Conservation (phyloP, 2,888 invertebrate genomes). For the Eristalis intricaria region DNA sequence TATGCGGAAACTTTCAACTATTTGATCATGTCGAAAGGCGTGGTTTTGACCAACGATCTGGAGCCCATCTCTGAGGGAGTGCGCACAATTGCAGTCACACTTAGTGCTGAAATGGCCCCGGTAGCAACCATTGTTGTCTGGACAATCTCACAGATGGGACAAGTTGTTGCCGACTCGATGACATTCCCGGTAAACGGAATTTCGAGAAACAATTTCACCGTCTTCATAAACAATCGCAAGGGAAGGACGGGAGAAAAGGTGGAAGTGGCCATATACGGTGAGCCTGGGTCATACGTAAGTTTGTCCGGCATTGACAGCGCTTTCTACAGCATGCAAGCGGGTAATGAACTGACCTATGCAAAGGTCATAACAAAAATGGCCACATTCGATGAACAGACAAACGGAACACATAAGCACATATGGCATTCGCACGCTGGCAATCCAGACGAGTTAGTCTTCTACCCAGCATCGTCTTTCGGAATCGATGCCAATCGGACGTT, state of each 20-base stretch:
- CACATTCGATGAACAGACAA: conserved; percentile 91
- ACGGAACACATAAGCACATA: conserved; percentile 90
- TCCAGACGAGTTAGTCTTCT: conserved; percentile 92
- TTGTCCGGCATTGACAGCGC: conserved; percentile 94
- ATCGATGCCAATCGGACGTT: conserved; percentile 97
- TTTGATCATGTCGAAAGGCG: conserved; percentile 95
- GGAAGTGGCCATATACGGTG: conserved; percentile 95
- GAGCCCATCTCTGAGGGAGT: conserved; percentile 90
- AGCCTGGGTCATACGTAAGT: conserved; percentile 96
- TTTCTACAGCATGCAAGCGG: conserved; percentile 96
- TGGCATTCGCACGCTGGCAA: conserved; percentile 92
- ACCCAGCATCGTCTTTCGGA: conserved; percentile 94
- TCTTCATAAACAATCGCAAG: conserved; percentile 94
- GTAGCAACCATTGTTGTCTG: conserved; percentile 95
- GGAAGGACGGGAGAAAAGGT: conserved; percentile 96
- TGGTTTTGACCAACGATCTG: conserved; percentile 91
- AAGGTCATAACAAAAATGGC: conserved; percentile 94
- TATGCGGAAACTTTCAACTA: conserved; percentile 95
- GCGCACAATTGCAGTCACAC: conserved; percentile 90
- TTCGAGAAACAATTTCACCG: conserved; percentile 94
- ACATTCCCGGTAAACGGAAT: conserved; percentile 99
- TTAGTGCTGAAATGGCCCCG: conserved; percentile 95
- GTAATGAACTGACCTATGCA: conserved; percentile 93
- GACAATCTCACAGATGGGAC: conserved; percentile 90
- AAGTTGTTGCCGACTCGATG: conserved; percentile 94